Percentiles rank a stretch among this genome's conserved stretches.
These are phyloP conservation scores for Nematostella vectensis DNA, from an alignment of 92 coral and sea anemone genomes.

Conservation along the genomic window DNA sequence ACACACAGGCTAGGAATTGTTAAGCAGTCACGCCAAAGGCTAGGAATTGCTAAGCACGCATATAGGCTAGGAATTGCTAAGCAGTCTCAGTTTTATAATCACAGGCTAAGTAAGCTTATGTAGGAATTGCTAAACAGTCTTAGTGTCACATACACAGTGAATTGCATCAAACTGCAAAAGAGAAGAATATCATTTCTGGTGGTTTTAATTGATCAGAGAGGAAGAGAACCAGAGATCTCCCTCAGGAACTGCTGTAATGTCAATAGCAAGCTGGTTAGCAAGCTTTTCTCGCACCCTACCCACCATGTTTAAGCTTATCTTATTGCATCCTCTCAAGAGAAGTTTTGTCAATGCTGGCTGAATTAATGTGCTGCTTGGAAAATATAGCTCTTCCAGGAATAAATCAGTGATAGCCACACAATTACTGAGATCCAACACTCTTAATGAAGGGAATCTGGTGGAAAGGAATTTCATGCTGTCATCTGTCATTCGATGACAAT, in stretches of 20 bases:
- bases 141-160: too few relatives aligned
- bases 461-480: neutral
- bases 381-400: neutral
- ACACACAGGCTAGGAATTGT: too few relatives aligned
- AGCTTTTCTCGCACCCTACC: neutral
- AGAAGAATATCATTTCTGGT: too few relatives aligned
- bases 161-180: too few relatives aligned
- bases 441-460: neutral
- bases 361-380: neutral
- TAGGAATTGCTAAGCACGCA: too few relatives aligned
- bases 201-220: too few relatives aligned
- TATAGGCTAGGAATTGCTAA: too few relatives aligned
- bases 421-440: conserved; percentile 5
- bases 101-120: too few relatives aligned
- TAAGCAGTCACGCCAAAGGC: too few relatives aligned
- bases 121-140: too few relatives aligned
- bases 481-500: neutral
- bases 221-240: too few relatives aligned
- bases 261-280: neutral
- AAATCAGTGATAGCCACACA: neutral
- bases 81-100: too few relatives aligned
- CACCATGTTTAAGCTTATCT: neutral
- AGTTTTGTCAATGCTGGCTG: conserved; percentile 1
- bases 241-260: neutral
- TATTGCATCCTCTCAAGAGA: conserved; percentile 1